Base-by-base conservation (phyloP, 2,113 vertebrate species). In the Cariama cristata region DNA sequence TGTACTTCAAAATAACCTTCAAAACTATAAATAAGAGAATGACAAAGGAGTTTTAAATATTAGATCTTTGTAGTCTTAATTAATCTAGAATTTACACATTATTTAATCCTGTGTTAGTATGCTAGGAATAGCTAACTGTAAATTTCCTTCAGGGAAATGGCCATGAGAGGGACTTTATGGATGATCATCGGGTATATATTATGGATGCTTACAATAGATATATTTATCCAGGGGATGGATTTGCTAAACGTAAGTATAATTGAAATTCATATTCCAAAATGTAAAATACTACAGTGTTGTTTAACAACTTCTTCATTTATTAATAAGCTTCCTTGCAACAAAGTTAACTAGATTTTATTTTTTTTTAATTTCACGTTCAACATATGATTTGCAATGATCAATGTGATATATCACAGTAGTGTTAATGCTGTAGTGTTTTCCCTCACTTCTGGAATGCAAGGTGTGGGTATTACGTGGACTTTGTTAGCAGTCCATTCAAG, bases 191-290 rank as follows among this genome's bases (percentile, higher is more conserved):
- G 2, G 99, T 99, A 27, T 99, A 99, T 93, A 99, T 99, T 88
- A 99, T 99, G 99, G 99, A 99, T 44, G 99, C 98, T 24, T 99
- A 99, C 94, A 99, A 99, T 87, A 98, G 99, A 67, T 98, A 99
- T 62, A 99, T 99, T 96, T 99, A 99, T 91, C 99, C 99, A 0
- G 98, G 99, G 38, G 99, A 99, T 90, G 98, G 98, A 88, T 98
- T 97, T 79, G 99, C 99, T 90, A 99, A 99, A 98, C 98, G 99
- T 99, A 95, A 99, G 99, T 98, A 83, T 63, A 23, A 83, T 9
- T 59, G 35, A 68, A 83, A 52, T 68, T 69, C 3, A 15, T 53
- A 12, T 33, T 79, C 40, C 44, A 62, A 60, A 76, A 72, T 7
- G 14, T 21, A 17, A 23, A 49, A 72, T 9, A 49, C 8, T 87